These are phyloP conservation scores for Cotesia chilonis DNA, from an alignment of 1,140 invertebrate species.

Conservation along the genomic window DNA sequence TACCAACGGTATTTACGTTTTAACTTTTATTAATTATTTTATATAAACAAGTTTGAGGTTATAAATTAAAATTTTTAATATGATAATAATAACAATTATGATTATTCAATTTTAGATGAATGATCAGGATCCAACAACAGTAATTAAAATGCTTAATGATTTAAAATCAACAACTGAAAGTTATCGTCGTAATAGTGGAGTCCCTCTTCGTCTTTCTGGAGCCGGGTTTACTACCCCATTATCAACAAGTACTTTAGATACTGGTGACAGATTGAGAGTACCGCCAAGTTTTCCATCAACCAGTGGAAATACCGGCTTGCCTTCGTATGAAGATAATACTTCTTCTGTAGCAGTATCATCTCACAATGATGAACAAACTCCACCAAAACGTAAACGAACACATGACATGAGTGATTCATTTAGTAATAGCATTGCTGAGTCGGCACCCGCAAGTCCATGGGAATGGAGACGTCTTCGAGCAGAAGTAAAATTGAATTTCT, in stretches of 20 bases:
- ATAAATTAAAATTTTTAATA: too few species aligned
- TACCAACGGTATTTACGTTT: too few species aligned
- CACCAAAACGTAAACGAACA: slow-evolving; percentile 45
- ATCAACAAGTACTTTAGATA: slow-evolving; percentile 6
- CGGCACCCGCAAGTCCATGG: slow-evolving; percentile 49
- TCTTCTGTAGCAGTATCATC: slow-evolving; percentile 4
- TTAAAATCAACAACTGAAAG: slow-evolving; percentile 37
- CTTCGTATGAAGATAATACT: not conserved
- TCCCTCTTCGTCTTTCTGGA: slow-evolving; percentile 25
- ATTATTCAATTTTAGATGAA: slow-evolving; percentile 40
- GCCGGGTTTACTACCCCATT: not conserved
- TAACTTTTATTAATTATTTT: too few species aligned
- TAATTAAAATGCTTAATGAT: slow-evolving; percentile 53
- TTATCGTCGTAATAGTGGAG: slow-evolving; percentile 25
- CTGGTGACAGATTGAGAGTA: not conserved
- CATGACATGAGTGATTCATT: slow-evolving; percentile 9
- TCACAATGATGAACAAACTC: not conserved
- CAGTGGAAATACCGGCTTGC: slow-evolving; percentile 4
- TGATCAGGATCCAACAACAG: slow-evolving; percentile 49
- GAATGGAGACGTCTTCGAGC: slow-evolving; percentile 54
- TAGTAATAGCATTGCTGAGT: slow-evolving; percentile 35
- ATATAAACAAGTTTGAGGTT: too few species aligned
- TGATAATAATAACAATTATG: too few species aligned
- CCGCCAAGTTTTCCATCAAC: slow-evolving; percentile 1
- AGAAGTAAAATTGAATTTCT: slow-evolving; percentile 38